Percentiles rank a stretch among this genome's conserved stretches.
phyloP scores from a whole-genome alignment of 2,797 vertebrate species.

The Enteromius mattozi region DNA sequence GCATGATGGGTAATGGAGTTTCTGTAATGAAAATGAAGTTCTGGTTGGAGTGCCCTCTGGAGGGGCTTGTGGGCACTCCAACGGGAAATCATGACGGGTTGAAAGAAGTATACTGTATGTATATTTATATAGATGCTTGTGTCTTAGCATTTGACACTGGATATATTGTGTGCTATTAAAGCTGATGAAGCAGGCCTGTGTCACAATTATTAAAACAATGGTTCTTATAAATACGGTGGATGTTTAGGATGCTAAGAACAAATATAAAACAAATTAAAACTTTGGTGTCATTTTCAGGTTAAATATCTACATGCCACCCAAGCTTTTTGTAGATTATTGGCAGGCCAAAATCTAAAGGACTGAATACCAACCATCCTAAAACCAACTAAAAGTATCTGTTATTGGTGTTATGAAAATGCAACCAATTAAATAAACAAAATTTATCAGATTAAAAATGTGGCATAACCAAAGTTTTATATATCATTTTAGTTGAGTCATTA shows the following conservation, averaged over 20 bases:
- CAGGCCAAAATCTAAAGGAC: background rate
- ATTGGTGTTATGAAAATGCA: no score
- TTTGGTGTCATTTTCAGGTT: slow-evolving; percentile 1
- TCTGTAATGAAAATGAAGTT: no score
- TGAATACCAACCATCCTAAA: no score
- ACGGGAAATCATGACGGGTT: no score
- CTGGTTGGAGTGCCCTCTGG: no score
- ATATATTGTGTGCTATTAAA: background rate
- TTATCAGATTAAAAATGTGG: no score
- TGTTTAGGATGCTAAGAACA: background rate
- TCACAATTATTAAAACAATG: background rate
- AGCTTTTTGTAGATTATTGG: background rate
- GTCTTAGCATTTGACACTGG: slow-evolving; percentile 1
- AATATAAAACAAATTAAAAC: background rate
- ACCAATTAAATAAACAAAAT: no score
- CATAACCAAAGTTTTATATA: no score
- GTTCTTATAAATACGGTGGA: background rate
- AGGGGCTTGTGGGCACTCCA: no score
- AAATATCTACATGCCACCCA: background rate
- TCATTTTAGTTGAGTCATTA: background rate
- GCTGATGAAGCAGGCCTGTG: background rate
- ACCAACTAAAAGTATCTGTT: no score
- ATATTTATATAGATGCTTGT: background rate
- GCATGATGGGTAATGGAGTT: no score
- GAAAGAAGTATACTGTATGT: background rate